Base-by-base conservation (phyloP, 2,888 invertebrate species). In the Phyto melanocephala region DNA sequence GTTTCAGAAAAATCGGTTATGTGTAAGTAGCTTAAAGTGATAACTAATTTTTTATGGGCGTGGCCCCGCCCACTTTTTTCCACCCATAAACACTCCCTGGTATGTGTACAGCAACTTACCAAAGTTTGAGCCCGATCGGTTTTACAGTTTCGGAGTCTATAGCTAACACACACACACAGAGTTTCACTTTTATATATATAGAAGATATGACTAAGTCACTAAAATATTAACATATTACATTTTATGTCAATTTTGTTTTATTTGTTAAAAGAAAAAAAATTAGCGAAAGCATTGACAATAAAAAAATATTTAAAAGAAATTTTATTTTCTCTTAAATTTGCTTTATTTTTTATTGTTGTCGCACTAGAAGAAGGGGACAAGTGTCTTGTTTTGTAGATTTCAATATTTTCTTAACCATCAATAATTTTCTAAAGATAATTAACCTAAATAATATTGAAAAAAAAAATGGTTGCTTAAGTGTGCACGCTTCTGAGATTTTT, bases 371-470 rank as follows among this genome's bases (percentile, higher is more conserved):
- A 10, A 20, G 35, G 35, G 8, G 22, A 35, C 63, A 63, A 58
- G 56, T 8, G 10, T 33, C 13, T 10, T 42, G n/a, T 42, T 45
- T 45, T n/a, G 7, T 24, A 42, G 35, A 42, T 33, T 54, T 8
- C 10, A 6, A 52, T 47, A 17, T 22, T 42, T 68, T 22, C 13
- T 35, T 24, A 42, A 70, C 28, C 37, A 67, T 45, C 28, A 28
- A 20, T 37, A 47, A 47, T 37, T 67, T 6, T 58, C 6, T n/a
- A 6, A 47, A n/a, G 65, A 45, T 40, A 67, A 75, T 76, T 76
- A 60, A 47, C 65, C 75, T 47, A 58, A 54, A 75, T 75, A 37
- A 33, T 28, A n/a, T n/a, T 28, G 1, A 11, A 20, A 50, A 20
- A 22, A 42, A n/a, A 37, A 6, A 11, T 37, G 3, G 37, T 42